Evolutionary conservation across 1,140 invertebrate species (phyloP).

Genomic region (Achatina immaculata): DNA sequence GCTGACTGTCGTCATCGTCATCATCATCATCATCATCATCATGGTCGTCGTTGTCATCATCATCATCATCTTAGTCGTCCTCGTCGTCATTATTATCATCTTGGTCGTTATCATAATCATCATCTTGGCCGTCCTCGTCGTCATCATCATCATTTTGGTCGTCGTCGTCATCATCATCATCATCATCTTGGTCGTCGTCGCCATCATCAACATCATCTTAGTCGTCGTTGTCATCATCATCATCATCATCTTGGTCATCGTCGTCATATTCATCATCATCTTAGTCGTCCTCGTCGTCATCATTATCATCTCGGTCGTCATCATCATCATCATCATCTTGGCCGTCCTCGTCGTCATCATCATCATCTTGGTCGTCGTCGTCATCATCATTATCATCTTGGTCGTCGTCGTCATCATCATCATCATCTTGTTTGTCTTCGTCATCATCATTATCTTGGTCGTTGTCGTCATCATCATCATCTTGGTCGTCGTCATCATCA

Average conservation of each 20-base stretch:
- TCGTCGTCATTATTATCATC: slow-evolving; percentile 16
- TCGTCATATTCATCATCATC: not conserved
- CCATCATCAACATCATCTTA: not conserved
- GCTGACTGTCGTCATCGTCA: slow-evolving; percentile 18
- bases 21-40: slow-evolving; percentile 27
- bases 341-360: not conserved
- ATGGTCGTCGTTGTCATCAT: slow-evolving; percentile 1
- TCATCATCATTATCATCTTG: too few species aligned
- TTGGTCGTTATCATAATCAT: not conserved
- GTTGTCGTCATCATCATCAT: too few species aligned
- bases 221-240: not conserved
- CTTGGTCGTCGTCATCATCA: not conserved
- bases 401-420: too few species aligned
- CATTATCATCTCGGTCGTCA: not conserved
- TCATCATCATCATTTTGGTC: slow-evolving; percentile 19
- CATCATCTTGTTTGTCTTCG: not conserved
- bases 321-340: slow-evolving; percentile 1
- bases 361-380: not conserved
- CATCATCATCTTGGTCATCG: slow-evolving; percentile 1
- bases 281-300: not conserved
- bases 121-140: not conserved
- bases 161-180: slow-evolving; percentile 18
- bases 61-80: not conserved
- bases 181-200: slow-evolving; percentile 9
- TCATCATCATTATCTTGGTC: too few species aligned